Evolutionary conservation across 2,113 vertebrate species (phyloP).

Genomic region (Theristicus caerulescens): DNA sequence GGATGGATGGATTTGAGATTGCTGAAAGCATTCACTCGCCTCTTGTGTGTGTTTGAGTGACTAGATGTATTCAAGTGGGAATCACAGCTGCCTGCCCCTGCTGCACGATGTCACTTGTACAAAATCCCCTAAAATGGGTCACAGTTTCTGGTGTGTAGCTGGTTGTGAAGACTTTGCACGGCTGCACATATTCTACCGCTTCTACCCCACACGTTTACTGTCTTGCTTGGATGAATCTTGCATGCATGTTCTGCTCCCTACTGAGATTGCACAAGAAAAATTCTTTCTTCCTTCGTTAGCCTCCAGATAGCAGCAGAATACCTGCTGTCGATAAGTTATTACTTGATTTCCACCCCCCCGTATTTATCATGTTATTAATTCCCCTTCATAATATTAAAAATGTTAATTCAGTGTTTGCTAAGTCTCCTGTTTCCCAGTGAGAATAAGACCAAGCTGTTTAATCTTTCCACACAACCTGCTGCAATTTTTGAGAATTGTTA

Average conservation of each 20-base stretch:
- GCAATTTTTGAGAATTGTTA: constrained; percentile 58
- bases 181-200: rapidly evolving
- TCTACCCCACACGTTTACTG: rapidly evolving
- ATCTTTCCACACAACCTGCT: constrained; percentile 17
- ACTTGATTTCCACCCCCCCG: neutral
- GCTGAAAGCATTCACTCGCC: rapidly evolving
- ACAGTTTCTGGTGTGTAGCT: neutral
- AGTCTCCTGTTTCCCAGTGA: constrained; percentile 34
- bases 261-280: neutral
- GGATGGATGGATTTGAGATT: neutral
- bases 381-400: constrained; percentile 63
- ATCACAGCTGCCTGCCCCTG: neutral
- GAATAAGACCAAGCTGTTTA: constrained; percentile 59
- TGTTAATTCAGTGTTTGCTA: constrained; percentile 63
- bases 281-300: neutral
- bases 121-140: neutral
- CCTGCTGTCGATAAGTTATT: neutral
- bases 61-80: neutral
- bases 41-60: neutral
- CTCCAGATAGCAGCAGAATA: constrained; percentile 52
- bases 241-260: neutral
- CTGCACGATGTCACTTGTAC: neutral
- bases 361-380: constrained; percentile 61
- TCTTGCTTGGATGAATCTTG: neutral
- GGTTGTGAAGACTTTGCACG: neutral